A percentile compares a stretch with the other conserved stretches of the same genome.
Evolutionary conservation across 2,888 invertebrate species (phyloP).

Genomic region (Oithona nana): DNA sequence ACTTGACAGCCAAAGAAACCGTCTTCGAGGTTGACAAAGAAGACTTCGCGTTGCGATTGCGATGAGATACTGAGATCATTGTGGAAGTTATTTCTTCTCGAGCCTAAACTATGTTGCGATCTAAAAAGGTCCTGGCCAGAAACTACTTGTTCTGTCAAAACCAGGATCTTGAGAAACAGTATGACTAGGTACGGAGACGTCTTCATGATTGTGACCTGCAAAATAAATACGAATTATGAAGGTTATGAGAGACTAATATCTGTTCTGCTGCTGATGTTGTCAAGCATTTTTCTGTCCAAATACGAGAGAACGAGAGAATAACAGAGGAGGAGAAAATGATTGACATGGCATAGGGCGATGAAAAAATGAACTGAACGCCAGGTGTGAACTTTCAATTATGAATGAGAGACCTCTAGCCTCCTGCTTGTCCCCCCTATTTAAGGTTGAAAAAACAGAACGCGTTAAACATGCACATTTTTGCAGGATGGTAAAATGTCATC

Average conservation of each 20-base stretch:
- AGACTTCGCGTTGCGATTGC: constrained; percentile 58
- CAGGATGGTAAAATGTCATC: too few species aligned
- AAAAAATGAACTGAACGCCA: too few species aligned
- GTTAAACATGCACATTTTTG: too few species aligned
- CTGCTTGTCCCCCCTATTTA: too few species aligned
- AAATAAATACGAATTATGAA: too few species aligned
- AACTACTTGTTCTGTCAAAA: neutral
- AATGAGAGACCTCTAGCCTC: too few species aligned
- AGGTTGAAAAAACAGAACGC: too few species aligned
- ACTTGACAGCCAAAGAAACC: constrained; percentile 94
- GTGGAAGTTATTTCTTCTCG: neutral
- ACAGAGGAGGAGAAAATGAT: too few species aligned
- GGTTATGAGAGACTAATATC: neutral
- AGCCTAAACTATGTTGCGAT: too few species aligned
- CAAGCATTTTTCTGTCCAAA: neutral
- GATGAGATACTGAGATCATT: constrained; percentile 11
- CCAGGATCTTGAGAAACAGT: constrained; percentile 3
- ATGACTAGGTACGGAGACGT: constrained; percentile 3
- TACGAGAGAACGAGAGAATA: too few species aligned
- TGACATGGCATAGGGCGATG: too few species aligned
- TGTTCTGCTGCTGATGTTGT: neutral
- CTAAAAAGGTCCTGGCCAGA: too few species aligned
- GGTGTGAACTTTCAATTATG: neutral
- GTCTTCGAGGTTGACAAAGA: constrained; percentile 90
- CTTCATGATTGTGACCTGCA: constrained; percentile 10